Base-by-base conservation (phyloP, 2,113 vertebrate species). In the Phoxinus phoxinus region DNA sequence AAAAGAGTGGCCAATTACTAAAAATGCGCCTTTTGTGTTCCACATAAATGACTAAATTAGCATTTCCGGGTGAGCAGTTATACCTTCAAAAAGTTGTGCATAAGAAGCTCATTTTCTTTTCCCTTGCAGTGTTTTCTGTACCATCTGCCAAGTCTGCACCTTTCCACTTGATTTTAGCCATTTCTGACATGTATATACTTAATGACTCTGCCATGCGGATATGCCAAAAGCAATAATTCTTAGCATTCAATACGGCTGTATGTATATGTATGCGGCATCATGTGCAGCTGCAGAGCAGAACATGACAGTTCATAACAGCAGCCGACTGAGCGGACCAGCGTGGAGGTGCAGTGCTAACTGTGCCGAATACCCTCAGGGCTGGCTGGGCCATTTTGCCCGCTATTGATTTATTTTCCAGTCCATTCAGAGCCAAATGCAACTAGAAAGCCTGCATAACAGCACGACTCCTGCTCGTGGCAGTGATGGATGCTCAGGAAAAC, bases 401-500 rank as follows among this genome's bases (percentile, higher is more conserved):
- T 72, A 79, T 84, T 61, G 63, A 84, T 84, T 77, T 69, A 79
- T 46, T 59, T 78, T 58, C 6, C 15, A 32, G 46, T 41, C 76
- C 65, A 27, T 58, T 85, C 74, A 67, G 63, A 79, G 75, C 32
- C 41, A 37, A 79, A 53, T 21, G n/a, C n/a, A 53, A 37, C 19
- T 19, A 30, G 75, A 81, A 69, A 23, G 46, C 12, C 44, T 51
- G 53, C 51, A 44, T 44, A 85, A 46, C 83, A 56, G 61, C 73
- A 67, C 8, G 12, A 17, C n/a, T 58, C 69, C 63, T n/a, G 63
- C 35, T 48, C 35, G 23, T 51, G 44, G 32, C 17, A 25, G 67
- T 65, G 82, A 87, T 30, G 83, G 32, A 84, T 84, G 75, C 53
- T 78, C 25, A 48, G 75, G 48, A 67, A 80, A 79, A 63, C 30